A percentile compares a stretch with the other conserved stretches of the same genome.
These are phyloP conservation scores for Clinocottus analis DNA, from an alignment of 2,113 vertebrate genomes.

Conservation along the genomic window DNA sequence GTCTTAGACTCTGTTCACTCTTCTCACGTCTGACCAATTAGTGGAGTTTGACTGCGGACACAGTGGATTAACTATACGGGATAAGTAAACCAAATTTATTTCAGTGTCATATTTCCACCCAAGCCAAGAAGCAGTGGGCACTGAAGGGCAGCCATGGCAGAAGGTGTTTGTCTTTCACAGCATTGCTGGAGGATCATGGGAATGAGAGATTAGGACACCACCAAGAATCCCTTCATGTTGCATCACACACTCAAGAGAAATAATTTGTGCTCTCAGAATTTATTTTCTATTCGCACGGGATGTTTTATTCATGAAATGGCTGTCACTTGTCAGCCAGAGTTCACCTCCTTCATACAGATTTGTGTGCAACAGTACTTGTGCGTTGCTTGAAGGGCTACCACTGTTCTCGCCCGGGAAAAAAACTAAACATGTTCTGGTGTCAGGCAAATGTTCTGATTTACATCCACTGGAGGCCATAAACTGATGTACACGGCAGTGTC, in stretches of 20 bases:
- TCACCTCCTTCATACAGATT: conserved; percentile 56
- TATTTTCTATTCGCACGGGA: conserved; percentile 37
- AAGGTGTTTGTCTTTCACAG: conserved; percentile 26
- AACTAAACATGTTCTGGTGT: conserved; percentile 39
- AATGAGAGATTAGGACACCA: conserved; percentile 36
- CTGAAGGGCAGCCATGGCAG: not conserved
- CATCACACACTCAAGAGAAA: conserved; percentile 43
- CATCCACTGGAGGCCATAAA: conserved; percentile 36
- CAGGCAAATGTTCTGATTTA: conserved; percentile 48
- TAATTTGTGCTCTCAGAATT: conserved; percentile 42
- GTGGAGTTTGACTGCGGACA: conserved; percentile 7
- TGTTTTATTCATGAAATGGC: conserved; percentile 70
- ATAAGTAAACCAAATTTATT: not conserved
- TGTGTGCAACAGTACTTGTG: conserved; percentile 34
- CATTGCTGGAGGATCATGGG: conserved; percentile 22
- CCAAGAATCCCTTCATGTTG: conserved; percentile 41
- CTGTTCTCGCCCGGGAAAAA: conserved; percentile 41
- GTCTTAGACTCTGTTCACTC: conserved; percentile 40
- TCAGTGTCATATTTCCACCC: not conserved
- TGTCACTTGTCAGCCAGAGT: conserved; percentile 67
- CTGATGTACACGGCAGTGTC: conserved; percentile 22
- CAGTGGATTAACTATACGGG: not conserved
- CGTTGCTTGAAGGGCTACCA: conserved; percentile 36
- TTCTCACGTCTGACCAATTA: conserved; percentile 39
- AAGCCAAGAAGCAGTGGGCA: not conserved